phyloP scores from a whole-genome alignment of 1,140 invertebrate species.

The Xylocopa sonorina region DNA sequence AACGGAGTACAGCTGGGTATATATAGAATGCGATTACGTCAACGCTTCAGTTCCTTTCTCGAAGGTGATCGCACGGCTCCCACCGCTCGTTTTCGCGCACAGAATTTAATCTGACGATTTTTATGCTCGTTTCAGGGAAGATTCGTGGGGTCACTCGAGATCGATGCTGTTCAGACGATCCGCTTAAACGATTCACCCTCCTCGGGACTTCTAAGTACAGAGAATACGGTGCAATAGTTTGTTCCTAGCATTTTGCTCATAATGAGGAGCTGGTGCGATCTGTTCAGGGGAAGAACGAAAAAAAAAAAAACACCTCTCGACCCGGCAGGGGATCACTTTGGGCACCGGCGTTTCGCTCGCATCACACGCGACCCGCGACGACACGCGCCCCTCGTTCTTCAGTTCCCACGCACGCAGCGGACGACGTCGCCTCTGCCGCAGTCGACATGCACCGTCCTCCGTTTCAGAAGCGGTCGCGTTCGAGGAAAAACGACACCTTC shows the following conservation, averaged over 20 bases:
- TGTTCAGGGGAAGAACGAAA: constrained; percentile 67
- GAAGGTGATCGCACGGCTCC: constrained; percentile 18
- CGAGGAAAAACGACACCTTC: constrained; percentile 31
- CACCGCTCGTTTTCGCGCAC: no score
- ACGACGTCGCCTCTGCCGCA: neutral
- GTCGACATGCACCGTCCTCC: neutral
- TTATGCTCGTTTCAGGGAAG: no score
- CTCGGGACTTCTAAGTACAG: constrained; percentile 80
- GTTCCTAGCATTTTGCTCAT: constrained; percentile 76
- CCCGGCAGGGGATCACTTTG: constrained; percentile 68
- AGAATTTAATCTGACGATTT: no score
- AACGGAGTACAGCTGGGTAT: no score
- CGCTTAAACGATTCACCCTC: constrained; percentile 74
- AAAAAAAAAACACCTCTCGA: constrained; percentile 70
- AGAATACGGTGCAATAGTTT: constrained; percentile 75
- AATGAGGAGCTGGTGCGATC: constrained; percentile 49
- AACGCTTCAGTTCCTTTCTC: constrained; percentile 21
- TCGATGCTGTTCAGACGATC: constrained; percentile 67
- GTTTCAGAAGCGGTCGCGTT: constrained; percentile 19
- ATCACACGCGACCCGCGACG: constrained; percentile 48
- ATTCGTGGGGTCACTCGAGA: no score
- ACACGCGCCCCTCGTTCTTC: neutral
- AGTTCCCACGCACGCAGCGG: neutral
- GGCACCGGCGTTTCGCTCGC: constrained; percentile 43
- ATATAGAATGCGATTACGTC: constrained; percentile 52